phyloP scores from a whole-genome alignment of 1,140 invertebrate species.

The Pseudomyrmex dendroicus region DNA sequence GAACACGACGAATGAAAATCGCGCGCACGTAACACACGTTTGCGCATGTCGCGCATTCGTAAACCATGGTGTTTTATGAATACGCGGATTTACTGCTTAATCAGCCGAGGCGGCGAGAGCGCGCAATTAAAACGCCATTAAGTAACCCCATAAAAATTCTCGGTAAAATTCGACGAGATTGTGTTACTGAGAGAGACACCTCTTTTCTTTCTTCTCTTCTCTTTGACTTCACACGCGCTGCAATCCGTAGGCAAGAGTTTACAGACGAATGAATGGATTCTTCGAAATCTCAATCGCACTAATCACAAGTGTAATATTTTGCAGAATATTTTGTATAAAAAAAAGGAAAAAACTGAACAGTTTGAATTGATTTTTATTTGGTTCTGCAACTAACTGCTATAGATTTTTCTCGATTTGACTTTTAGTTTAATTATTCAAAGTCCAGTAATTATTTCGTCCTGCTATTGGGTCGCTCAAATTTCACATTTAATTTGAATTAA shows the following conservation, averaged over 20 bases:
- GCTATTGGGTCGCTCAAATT: too few species aligned
- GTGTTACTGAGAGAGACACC: constrained; percentile 65
- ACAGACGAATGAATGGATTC: constrained; percentile 33
- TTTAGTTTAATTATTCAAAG: too few species aligned
- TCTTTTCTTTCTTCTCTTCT: constrained; percentile 9
- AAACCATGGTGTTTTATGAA: constrained; percentile 76
- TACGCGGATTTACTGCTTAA: constrained; percentile 81
- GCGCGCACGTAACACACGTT: background rate
- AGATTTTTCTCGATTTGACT: too few species aligned
- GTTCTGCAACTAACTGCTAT: too few species aligned
- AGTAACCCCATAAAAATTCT: constrained; percentile 74
- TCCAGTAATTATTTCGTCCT: too few species aligned
- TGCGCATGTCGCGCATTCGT: constrained; percentile 58
- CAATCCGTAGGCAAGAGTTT: constrained; percentile 52
- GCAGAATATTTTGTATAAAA: background rate
- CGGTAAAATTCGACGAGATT: constrained; percentile 76
- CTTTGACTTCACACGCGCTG: constrained; percentile 32
- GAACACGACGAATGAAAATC: constrained; percentile 46
- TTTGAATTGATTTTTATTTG: too few species aligned
- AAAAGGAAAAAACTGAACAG: background rate
- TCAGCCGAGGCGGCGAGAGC: constrained; percentile 68
- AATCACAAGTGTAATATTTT: constrained; percentile 19
- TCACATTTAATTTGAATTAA: too few species aligned
- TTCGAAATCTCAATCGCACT: constrained; percentile 40
- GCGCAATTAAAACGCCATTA: constrained; percentile 81